Conservation (phyloP, 1,140 invertebrate genomes). For the Trypoxylus dichotomus region DNA sequence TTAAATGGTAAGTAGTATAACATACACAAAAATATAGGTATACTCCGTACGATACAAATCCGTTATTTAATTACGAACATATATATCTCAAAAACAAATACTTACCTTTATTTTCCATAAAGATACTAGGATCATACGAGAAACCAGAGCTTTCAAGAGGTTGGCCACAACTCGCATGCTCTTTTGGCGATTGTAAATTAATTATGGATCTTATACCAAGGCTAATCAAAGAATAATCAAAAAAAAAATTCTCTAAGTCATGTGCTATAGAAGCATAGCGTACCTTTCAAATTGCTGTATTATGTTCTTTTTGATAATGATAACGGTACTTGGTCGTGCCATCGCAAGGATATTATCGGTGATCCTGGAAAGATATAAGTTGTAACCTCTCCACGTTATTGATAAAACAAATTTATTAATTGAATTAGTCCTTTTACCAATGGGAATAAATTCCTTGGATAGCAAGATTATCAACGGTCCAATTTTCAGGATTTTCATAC, state of each 20-base stretch:
- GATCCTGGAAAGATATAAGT: conserved; percentile 64
- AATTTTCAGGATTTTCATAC: conserved; percentile 72
- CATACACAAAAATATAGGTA: no score
- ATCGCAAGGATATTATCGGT: conserved; percentile 86
- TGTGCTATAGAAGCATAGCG: conserved; percentile 30
- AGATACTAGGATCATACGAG: conserved; percentile 74
- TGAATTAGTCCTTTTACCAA: conserved; percentile 64
- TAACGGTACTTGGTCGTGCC: conserved; percentile 77
- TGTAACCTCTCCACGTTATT: not conserved
- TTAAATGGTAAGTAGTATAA: no score
- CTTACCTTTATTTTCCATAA: conserved; percentile 85
- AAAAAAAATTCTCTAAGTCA: not conserved
- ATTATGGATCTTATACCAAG: conserved; percentile 80
- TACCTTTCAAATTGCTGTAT: conserved; percentile 79
- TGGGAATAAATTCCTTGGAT: conserved; percentile 81
- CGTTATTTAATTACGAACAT: not conserved
- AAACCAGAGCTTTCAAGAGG: conserved; percentile 73
- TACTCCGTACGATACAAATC: no score
- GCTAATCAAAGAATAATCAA: conserved; percentile 52
- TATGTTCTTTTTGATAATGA: conserved; percentile 73
- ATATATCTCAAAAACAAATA: no score
- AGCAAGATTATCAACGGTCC: conserved; percentile 68
- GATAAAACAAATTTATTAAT: conserved; percentile 16
- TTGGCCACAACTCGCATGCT: conserved; percentile 80
- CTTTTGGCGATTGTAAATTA: conserved; percentile 82